Evolutionary conservation across 2,797 vertebrate species (phyloP).

Genomic region (Dryobates pubescens): DNA sequence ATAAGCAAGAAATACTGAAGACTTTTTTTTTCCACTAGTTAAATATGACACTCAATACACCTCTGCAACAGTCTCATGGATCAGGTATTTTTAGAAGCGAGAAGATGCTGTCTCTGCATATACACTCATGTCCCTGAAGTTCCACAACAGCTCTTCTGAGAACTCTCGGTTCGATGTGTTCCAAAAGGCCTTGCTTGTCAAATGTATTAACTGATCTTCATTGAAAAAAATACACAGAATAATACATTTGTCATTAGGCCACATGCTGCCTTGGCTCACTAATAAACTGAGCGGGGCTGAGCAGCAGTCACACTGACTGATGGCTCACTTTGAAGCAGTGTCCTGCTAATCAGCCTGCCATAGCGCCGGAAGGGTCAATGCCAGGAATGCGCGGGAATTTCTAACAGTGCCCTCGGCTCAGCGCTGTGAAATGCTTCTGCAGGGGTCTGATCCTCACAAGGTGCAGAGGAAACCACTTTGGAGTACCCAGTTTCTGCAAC

Average conservation of each 20-base stretch:
- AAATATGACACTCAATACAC: neutral
- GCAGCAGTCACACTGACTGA: slow-evolving; percentile 41
- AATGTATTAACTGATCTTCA: neutral
- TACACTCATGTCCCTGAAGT: neutral
- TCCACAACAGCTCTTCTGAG: neutral
- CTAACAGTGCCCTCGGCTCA: neutral
- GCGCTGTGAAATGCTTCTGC: neutral
- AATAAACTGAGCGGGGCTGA: slow-evolving; percentile 19
- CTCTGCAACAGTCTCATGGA: neutral
- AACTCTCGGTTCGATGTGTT: neutral
- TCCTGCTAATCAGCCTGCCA: neutral
- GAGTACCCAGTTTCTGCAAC: neutral
- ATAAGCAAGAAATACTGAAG: neutral
- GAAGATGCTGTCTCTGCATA: neutral
- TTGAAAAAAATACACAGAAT: neutral
- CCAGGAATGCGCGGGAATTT: slow-evolving; percentile 29
- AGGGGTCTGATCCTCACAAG: neutral
- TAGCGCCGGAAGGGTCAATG: slow-evolving; percentile 3
- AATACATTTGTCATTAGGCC: neutral
- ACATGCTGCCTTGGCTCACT: neutral
- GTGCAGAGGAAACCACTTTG: neutral
- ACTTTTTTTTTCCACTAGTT: neutral
- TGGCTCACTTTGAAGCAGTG: slow-evolving; percentile 36
- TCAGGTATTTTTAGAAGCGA: neutral
- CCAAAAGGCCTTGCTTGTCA: neutral